Evolutionary conservation across 2,888 invertebrate genomes (phyloP), one percentile per base, ranked within the genome.

Genomic region (Drosophila incognita): DNA sequence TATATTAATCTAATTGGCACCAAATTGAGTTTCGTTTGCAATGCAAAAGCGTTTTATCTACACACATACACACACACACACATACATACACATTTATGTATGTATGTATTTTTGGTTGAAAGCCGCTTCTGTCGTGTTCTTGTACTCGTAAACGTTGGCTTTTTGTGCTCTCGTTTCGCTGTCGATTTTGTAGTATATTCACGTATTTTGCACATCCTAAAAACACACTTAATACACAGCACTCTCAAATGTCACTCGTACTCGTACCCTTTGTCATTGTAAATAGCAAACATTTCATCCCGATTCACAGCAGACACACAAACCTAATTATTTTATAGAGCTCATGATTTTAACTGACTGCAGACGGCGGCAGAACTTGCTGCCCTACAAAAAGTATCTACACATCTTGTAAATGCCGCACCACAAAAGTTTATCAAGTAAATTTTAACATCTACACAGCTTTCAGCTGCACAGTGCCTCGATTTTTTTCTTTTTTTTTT

Each of bases 291-390:
- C 76, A 81, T 76, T 76, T 74, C 74, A 80, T 83, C 52, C 49
- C 64, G 67, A 68, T 46, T 24, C 49, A 21, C 64, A 33, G 24
- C 51, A 63, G 58, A 63, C 72, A 49, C 52, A 63, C 61, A 67
- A 65, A 77, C 73, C 73, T 84, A 89, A 87, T 85, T 85, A 85
- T 79, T 89, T 87, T 82, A 89, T 87, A 87, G 84, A 69, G 85
- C 80, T 74, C 71, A 65, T 82, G 65, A 79, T 71, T 74, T 79
- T 81, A 31, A 10, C 31, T 33, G 2, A 53, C 31, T 66, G 49
- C 40, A 59, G 67, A 42, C 40, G 35, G 42, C 54, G 35, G 10
- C 24, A 51, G 35, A 62, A 54, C 52, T 46, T 70, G 64, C 51
- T 21, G 57, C 31, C 57, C 38, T 5, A 11, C 27, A n/a, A 59